Conservation (phyloP, 2,888 invertebrate species). For the Brachynemurus nebulosus region DNA sequence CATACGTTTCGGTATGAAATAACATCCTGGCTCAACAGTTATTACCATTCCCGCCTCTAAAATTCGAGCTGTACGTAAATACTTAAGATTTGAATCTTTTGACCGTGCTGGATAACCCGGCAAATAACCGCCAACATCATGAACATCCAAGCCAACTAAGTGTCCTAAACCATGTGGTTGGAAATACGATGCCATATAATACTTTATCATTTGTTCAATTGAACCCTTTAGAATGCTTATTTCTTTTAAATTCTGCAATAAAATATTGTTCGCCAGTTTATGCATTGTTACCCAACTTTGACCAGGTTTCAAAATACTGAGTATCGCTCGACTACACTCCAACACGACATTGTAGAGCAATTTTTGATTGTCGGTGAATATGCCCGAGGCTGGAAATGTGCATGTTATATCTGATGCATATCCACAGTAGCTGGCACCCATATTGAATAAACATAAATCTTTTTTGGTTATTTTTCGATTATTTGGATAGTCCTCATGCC, state of each 20-base stretch:
- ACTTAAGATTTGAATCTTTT: slow-evolving; percentile 49
- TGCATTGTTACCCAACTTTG: slow-evolving; percentile 94
- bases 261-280: slow-evolving; percentile 58
- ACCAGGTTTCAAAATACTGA: slow-evolving; percentile 71
- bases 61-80: slow-evolving; percentile 67
- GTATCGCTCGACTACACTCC: slow-evolving; percentile 69
- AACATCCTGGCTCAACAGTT: slow-evolving; percentile 95
- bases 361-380: slow-evolving; percentile 83
- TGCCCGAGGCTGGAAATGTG: slow-evolving; percentile 88
- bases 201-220: slow-evolving; percentile 57
- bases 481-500: slow-evolving; percentile 73
- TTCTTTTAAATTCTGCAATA: slow-evolving; percentile 60
- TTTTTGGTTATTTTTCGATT: slow-evolving; percentile 56
- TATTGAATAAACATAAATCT: slow-evolving; percentile 78
- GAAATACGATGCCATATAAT: slow-evolving; percentile 68
- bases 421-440: slow-evolving; percentile 96
- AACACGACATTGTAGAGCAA: slow-evolving; percentile 83
- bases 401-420: slow-evolving; percentile 97
- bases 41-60: slow-evolving; percentile 73
- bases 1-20: slow-evolving; percentile 81
- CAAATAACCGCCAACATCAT: slow-evolving; percentile 94
- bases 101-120: slow-evolving; percentile 54
- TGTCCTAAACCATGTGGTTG: slow-evolving; percentile 98
- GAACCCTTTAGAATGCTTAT: slow-evolving; percentile 63
- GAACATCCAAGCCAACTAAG: slow-evolving; percentile 88